Base-by-base conservation (phyloP, 92 coral and sea anemone species). In the Porites divaricata region DNA sequence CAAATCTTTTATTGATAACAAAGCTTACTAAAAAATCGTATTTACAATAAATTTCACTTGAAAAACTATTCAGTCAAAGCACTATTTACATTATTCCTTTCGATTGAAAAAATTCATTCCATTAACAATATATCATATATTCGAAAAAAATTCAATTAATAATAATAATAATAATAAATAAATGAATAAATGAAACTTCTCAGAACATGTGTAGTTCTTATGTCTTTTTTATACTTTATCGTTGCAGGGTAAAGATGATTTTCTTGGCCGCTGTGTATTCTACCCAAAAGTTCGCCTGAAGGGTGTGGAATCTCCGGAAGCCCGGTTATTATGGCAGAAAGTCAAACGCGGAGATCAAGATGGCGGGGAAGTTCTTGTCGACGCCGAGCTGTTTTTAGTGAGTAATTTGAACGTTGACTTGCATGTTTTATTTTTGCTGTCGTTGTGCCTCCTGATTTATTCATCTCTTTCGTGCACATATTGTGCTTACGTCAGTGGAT, bases 301-400 rank as follows among this genome's bases (percentile, higher is more conserved):
- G 62, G 99, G 99, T 51, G 63, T 90, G 23, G 97, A 95, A 89
- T 90, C 93, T 1, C 94, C 93, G 1, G 93, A 88, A 11, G 90
- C 95, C 21, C 94, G 88, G 20, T 88, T 97, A 52, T 81, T 89
- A 54, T 97, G 99, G 99, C 88, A 91, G 53, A 89, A 92, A 25
- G 64, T 97, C 25, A 89, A 59, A 63, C 76, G 88, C 8, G 98
- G 96, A 48, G 99, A 85, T n/a, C 86, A 89, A 26, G 92, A 86
- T 28, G 95, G 85, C 20, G 99, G 99, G 26, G 93, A 95, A 63
- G 80, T 97, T 21, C 89, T 97, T 67, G 97, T 87, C 15, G 98
- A 98, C 58, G 95, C 96, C 71, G 99, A 97, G 81, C 81, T 97
- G 81, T 97, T 97, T 80, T 77, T 97, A 95, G 99, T 97, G 25